Percentiles rank a stretch among this genome's conserved stretches.
phyloP scores from a whole-genome alignment of 2,888 invertebrate species.

The Cyaniris semiargus region DNA sequence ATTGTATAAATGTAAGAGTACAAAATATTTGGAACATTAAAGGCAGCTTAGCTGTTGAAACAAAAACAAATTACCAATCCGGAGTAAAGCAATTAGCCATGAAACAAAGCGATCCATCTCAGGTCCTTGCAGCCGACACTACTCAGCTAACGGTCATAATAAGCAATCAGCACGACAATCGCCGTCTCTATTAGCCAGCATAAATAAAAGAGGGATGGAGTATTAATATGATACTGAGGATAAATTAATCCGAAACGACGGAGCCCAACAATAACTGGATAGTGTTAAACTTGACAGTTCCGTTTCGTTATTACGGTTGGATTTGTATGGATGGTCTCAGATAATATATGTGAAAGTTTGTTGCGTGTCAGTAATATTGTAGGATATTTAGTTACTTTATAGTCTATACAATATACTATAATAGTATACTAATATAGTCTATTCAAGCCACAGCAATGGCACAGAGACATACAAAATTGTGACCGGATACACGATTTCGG shows the following conservation, averaged over 20 bases:
- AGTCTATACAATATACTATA: no score
- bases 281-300: constrained; percentile 55
- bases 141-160: constrained; percentile 49
- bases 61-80: constrained; percentile 8
- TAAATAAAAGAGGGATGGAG: constrained; percentile 54
- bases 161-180: constrained; percentile 67
- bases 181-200: constrained; percentile 55
- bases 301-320: constrained; percentile 45
- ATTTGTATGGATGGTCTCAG: constrained; percentile 45
- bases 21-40: constrained; percentile 8
- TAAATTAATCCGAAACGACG: constrained; percentile 62
- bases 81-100: constrained; percentile 33
- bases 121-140: constrained; percentile 38
- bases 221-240: constrained; percentile 55
- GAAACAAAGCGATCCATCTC: constrained; percentile 34
- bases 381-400: no score
- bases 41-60: constrained; percentile 9
- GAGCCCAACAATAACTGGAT: constrained; percentile 58
- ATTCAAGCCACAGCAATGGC: no score
- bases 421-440: no score
- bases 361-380: not conserved
- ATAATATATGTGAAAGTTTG: not conserved
- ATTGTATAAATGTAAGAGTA: not conserved
- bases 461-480: no score
- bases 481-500: no score